These are phyloP conservation scores for Macrobrachium rosenbergii DNA, from an alignment of 1,140 invertebrate species.

Conservation along the genomic window DNA sequence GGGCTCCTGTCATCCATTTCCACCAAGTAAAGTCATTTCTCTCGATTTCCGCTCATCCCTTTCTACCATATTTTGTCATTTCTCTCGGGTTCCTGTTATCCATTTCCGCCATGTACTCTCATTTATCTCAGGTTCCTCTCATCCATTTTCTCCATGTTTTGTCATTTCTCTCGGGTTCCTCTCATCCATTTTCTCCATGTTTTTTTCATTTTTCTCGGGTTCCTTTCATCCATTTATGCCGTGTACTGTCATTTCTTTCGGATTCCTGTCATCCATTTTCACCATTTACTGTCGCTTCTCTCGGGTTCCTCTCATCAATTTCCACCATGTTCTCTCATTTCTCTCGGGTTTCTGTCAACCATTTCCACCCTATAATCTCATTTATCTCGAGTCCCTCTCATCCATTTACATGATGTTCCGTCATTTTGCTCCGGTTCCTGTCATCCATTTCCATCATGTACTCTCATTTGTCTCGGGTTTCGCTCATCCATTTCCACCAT, in stretches of 20 bases:
- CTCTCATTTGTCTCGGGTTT: too few species aligned
- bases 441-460: too few species aligned
- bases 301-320: too few species aligned
- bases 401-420: background rate
- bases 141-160: background rate
- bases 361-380: background rate
- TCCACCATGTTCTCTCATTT: background rate
- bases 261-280: too few species aligned
- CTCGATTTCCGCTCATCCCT: background rate
- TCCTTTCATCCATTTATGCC: too few species aligned
- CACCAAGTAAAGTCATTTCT: background rate
- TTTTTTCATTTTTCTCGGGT: too few species aligned
- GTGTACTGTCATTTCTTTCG: too few species aligned
- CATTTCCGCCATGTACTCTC: background rate
- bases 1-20: too few species aligned
- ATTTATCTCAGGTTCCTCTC: background rate
- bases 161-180: background rate
- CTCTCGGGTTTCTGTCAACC: background rate
- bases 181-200: background rate
- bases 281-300: too few species aligned
- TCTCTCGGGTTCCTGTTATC: background rate
- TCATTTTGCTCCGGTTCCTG: too few species aligned
- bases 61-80: background rate
- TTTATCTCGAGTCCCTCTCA: background rate
- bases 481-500: too few species aligned